phyloP scores from a whole-genome alignment of 2,797 vertebrate genomes.

The Poliocrania exsul region DNA sequence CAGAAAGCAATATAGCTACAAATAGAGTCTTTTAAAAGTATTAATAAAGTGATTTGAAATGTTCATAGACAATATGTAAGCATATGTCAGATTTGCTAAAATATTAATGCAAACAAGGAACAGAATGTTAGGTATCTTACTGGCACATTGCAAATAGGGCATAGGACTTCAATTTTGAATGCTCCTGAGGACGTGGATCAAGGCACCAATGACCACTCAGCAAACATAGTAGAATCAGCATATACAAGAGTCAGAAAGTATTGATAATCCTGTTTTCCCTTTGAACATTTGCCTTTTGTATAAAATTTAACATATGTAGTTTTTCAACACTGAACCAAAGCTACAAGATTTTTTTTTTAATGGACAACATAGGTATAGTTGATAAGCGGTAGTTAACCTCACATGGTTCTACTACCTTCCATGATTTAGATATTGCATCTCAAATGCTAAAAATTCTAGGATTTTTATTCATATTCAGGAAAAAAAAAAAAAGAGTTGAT shows the following conservation, averaged over 20 bases:
- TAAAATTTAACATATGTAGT: neutral
- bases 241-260: neutral
- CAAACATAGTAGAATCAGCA: neutral
- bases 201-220: neutral
- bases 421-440: neutral
- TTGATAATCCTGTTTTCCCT: neutral
- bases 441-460: neutral
- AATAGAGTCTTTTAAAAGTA: neutral
- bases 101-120: neutral
- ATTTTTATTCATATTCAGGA: neutral
- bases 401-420: neutral
- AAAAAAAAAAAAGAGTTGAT: neutral
- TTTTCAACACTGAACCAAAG: neutral
- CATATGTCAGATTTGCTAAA: neutral
- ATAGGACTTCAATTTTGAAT: neutral
- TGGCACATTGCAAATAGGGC: neutral
- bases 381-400: neutral
- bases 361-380: neutral
- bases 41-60: neutral
- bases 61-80: neutral
- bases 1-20: neutral
- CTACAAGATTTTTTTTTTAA: neutral
- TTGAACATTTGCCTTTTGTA: neutral
- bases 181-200: neutral
- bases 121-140: neutral